phyloP scores from a whole-genome alignment of 2,888 invertebrate genomes.

The Caenorhabditis japonica region DNA sequence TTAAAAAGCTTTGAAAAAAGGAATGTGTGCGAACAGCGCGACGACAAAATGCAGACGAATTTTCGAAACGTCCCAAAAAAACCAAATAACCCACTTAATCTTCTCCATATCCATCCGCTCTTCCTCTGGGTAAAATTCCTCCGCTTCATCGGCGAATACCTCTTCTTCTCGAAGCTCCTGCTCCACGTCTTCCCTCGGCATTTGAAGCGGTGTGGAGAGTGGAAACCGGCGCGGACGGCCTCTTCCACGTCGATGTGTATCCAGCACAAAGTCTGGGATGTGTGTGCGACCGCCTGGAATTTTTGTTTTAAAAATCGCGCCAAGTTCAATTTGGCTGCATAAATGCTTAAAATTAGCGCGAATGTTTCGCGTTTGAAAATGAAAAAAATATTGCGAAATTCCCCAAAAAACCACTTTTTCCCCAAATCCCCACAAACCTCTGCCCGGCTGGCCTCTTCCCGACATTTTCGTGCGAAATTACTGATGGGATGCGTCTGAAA shows the following conservation, averaged over 20 bases:
- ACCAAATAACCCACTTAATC: slow-evolving; percentile 36
- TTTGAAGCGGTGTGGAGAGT: slow-evolving; percentile 7
- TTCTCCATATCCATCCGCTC: slow-evolving; percentile 20
- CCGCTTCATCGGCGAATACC: not conserved
- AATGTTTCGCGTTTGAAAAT: no score
- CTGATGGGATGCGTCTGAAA: slow-evolving; percentile 9
- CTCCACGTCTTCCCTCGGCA: slow-evolving; percentile 14
- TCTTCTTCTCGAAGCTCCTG: not conserved
- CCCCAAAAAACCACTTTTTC: not conserved
- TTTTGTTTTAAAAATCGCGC: slow-evolving; percentile 1
- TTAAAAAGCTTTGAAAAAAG: no score
- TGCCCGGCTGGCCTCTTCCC: slow-evolving; percentile 29
- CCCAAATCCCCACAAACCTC: slow-evolving; percentile 14
- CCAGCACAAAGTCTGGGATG: not conserved
- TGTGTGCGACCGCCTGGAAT: slow-evolving; percentile 6
- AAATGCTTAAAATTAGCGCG: no score
- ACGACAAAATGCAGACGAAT: no score
- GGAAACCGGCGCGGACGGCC: slow-evolving; percentile 29
- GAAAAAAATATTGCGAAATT: slow-evolving; percentile 1
- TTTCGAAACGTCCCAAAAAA: no score
- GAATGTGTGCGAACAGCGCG: no score
- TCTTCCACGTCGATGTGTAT: slow-evolving; percentile 25
- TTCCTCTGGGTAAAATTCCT: slow-evolving; percentile 4
- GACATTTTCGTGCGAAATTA: slow-evolving; percentile 6
- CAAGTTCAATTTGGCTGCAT: no score